phyloP scores from a whole-genome alignment of 2,888 invertebrate species.

The Drosophila borealis region DNA sequence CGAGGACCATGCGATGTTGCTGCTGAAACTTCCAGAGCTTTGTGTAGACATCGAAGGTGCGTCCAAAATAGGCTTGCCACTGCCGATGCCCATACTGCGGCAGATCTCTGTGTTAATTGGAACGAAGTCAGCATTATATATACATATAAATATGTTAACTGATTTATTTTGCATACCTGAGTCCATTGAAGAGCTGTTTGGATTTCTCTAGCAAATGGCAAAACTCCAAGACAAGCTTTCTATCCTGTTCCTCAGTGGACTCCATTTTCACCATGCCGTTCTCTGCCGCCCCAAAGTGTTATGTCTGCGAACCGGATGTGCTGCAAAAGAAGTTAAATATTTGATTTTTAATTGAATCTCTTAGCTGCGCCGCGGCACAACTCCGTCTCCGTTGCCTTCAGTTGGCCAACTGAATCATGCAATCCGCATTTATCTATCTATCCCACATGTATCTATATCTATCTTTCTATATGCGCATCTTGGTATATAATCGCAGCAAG shows the following conservation, averaged over 20 bases:
- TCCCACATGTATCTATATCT: conserved; percentile 5
- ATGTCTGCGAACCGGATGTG: conserved; percentile 81
- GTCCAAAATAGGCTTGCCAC: conserved; percentile 98
- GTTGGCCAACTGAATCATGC: conserved; percentile 50
- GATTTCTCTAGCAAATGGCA: conserved; percentile 98
- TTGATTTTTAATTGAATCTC: too few species aligned
- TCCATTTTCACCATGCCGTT: conserved; percentile 90
- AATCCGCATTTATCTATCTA: background rate
- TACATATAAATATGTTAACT: background rate
- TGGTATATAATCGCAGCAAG: conserved; percentile 16
- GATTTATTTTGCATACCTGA: conserved; percentile 88
- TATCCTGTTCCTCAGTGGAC: conserved; percentile 93
- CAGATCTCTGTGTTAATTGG: conserved; percentile 90
- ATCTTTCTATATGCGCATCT: conserved; percentile 22
- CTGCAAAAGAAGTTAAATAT: conserved; percentile 54
- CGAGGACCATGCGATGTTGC: conserved; percentile 95
- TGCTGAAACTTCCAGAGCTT: conserved; percentile 99
- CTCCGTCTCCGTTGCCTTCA: conserved; percentile 12
- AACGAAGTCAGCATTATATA: conserved; percentile 1
- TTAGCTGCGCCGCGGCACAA: too few species aligned
- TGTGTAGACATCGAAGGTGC: conserved; percentile 98
- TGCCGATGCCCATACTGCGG: conserved; percentile 99
- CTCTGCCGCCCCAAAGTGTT: conserved; percentile 83
- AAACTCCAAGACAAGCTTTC: conserved; percentile 97
- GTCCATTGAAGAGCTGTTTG: conserved; percentile 97